phyloP scores from a whole-genome alignment of 2,797 vertebrate genomes.

The Petrocephalus sullivani region DNA sequence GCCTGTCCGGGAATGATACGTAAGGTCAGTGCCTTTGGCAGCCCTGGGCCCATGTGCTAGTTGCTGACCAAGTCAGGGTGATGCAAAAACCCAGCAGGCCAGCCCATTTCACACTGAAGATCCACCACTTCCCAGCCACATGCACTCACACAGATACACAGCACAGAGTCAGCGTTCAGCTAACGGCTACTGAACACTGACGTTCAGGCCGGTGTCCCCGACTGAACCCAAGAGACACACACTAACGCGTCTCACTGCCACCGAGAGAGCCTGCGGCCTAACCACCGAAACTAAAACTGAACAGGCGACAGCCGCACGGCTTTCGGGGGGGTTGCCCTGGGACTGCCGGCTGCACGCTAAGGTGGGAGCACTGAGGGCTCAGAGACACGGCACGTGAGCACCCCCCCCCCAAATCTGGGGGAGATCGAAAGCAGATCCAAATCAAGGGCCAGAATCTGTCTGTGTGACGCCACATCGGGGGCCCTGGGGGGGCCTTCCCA shows the following conservation, averaged over 20 bases:
- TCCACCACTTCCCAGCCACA: background rate
- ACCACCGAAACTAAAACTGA: constrained; percentile 9
- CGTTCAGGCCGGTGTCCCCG: background rate
- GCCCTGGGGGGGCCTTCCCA: background rate
- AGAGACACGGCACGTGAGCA: background rate
- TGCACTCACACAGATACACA: background rate
- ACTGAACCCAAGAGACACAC: background rate
- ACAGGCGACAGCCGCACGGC: background rate
- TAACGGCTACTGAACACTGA: background rate
- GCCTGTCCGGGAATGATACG: no score
- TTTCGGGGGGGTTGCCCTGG: background rate
- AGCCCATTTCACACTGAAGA: background rate
- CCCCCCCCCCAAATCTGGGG: background rate
- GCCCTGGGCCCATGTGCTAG: background rate
- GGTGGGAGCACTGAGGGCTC: background rate
- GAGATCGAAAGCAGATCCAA: background rate
- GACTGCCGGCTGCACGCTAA: background rate
- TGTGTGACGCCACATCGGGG: background rate
- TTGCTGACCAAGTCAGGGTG: background rate
- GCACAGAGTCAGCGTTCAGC: background rate
- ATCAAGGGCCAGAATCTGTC: background rate
- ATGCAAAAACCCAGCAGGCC: background rate
- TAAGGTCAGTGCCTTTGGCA: background rate
- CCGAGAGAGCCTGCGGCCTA: background rate
- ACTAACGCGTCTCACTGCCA: background rate